phyloP scores from a whole-genome alignment of 2,888 invertebrate species.

The Merodon equestris region DNA sequence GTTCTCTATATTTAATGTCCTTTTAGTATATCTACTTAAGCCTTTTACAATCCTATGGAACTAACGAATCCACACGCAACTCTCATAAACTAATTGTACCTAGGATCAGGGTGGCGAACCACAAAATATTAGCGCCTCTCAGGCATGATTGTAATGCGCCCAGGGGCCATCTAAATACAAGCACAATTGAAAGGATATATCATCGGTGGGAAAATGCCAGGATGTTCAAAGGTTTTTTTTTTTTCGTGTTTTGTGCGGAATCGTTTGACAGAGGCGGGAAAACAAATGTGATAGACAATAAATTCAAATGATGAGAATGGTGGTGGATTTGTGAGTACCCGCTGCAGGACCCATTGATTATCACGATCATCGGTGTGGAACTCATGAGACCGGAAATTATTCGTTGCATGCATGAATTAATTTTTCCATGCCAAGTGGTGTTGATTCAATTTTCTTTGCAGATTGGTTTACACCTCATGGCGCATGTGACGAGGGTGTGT shows the following conservation, averaged over 20 bases:
- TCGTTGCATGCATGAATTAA: conserved; percentile 45
- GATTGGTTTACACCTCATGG: conserved; percentile 23
- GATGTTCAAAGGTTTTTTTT: too few species aligned
- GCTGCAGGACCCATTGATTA: conserved; percentile 20
- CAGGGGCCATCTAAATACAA: too few species aligned
- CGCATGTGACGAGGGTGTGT: background rate
- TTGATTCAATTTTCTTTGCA: conserved; percentile 44
- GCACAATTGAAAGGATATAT: conserved; percentile 1
- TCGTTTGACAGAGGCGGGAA: too few species aligned
- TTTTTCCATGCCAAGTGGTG: conserved; percentile 39
- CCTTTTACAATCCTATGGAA: background rate
- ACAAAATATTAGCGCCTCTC: too few species aligned
- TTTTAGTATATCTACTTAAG: background rate
- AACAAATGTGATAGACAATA: too few species aligned
- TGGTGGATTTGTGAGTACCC: too few species aligned
- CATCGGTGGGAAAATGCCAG: background rate
- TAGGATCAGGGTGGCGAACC: background rate
- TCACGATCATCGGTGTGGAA: conserved; percentile 28
- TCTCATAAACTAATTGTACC: conserved; percentile 8
- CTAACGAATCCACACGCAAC: conserved; percentile 9
- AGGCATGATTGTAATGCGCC: too few species aligned
- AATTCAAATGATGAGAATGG: background rate
- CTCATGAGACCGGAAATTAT: conserved; percentile 38
- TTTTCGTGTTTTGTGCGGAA: too few species aligned
- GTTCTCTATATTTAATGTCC: background rate